Base-by-base conservation (phyloP, 2,797 vertebrate species). In the Potorous gilbertii region DNA sequence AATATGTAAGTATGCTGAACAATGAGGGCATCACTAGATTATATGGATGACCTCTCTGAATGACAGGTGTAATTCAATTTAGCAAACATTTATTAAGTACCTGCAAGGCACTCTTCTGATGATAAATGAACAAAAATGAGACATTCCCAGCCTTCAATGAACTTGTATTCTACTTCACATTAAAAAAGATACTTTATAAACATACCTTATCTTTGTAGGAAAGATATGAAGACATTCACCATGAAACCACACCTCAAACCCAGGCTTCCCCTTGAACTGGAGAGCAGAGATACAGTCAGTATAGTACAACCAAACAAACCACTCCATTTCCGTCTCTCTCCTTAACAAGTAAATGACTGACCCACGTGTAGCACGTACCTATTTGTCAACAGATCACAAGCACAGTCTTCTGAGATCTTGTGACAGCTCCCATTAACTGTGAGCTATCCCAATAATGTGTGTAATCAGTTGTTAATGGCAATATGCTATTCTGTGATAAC, bases 381-480 rank as follows among this genome's bases (percentile, higher is more conserved):
- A 98, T 97, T 97, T 97, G 98, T 97, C 97, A 97, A 97, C 96
- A 96, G 97, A 97, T 98, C 97, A 97, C 59, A 94, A 98, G 97
- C 93, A 91, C 81, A 93, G 97, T 93, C 95, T 90, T 93, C 94
- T 94, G 96, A 97, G 97, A 96, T 90, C 90, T 94, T 89, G 56
- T 96, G 93, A 91, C 92, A 95, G 96, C 93, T 97, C 98, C 59
- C 97, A 97, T 95, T 94, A 94, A 96, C 95, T 90, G 94, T 94
- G 93, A 96, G 97, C 94, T 97, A 96, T 55, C 96, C 97, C 97
- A 97, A 96, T 98, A 98, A 97, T 97, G 97, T 97, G 95, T 97
- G 96, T 98, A 98, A 98, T 98, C 98, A 98, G 96, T 96, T 97
- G 96, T 98, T 98, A 98, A 98, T 97, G 96, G 97, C 94, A 96